These are phyloP conservation scores for Limenitis camilla DNA, from an alignment of 2,888 invertebrate genomes.

Conservation along the genomic window DNA sequence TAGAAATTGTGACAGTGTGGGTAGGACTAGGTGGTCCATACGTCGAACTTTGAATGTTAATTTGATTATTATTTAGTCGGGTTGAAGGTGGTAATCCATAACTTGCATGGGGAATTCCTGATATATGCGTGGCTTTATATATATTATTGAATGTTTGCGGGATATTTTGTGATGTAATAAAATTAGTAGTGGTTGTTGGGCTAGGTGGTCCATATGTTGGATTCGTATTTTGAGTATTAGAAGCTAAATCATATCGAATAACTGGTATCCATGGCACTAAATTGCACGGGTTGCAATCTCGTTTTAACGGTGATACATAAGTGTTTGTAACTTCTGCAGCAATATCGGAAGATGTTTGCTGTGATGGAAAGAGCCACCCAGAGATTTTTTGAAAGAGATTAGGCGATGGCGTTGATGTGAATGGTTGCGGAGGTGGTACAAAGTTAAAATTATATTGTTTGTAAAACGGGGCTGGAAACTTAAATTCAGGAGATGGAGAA, in stretches of 20 bases:
- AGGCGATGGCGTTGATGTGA: conserved; percentile 59
- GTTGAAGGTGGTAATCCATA: conserved; percentile 45
- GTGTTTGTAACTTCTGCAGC: conserved; percentile 32
- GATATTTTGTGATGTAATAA: conserved; percentile 39
- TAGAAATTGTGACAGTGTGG: conserved; percentile 48
- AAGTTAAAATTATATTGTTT: conserved; percentile 67
- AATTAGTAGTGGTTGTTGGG: conserved; percentile 47
- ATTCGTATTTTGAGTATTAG: conserved; percentile 48
- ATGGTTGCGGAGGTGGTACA: conserved; percentile 61
- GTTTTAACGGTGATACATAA: conserved; percentile 53
- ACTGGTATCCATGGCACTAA: conserved; percentile 88
- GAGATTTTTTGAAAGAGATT: conserved; percentile 75
- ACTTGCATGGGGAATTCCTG: conserved; percentile 40
- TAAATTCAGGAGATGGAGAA: conserved; percentile 43
- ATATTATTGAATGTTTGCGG: conserved; percentile 42
- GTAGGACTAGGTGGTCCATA: conserved; percentile 44
- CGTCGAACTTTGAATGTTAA: conserved; percentile 44
- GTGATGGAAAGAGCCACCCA: conserved; percentile 76
- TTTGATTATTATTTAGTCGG: conserved; percentile 30
- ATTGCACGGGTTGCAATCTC: conserved; percentile 85
- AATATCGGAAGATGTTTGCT: conserved; percentile 44
- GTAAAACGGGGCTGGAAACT: conserved; percentile 64
- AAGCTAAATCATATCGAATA: conserved; percentile 60
- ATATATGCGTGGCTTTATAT: conserved; percentile 33
- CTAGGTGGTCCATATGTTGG: conserved; percentile 63